Conservation (phyloP, 1,140 invertebrate genomes). For the Notospermus geniculatus region DNA sequence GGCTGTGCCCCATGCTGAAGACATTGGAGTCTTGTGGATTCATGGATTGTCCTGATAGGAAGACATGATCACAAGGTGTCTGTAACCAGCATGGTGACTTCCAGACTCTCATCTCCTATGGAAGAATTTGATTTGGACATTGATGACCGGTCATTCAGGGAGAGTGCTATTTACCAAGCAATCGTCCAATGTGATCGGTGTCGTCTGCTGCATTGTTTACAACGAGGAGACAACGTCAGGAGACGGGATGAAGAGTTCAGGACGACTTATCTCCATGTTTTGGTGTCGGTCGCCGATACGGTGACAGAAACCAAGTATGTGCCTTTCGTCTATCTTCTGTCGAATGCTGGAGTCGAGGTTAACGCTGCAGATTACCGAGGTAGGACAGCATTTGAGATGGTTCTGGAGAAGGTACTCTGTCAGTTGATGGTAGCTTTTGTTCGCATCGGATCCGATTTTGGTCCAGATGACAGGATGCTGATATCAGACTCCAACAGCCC, state of each 20-base stretch:
- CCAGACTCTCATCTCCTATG: too few relatives aligned
- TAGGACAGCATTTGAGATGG: slow-evolving; percentile 1
- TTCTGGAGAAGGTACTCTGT: background rate
- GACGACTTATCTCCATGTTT: slow-evolving; percentile 5
- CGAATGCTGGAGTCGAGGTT: slow-evolving; percentile 5
- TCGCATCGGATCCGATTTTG: background rate
- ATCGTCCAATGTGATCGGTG: background rate
- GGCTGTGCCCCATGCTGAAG: too few relatives aligned
- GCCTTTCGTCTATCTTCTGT: background rate
- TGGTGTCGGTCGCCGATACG: background rate
- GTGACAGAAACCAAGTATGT: background rate
- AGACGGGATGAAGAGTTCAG: slow-evolving; percentile 6
- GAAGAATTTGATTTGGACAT: slow-evolving; percentile 9
- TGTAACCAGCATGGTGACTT: too few relatives aligned
- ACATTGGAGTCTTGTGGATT: too few relatives aligned
- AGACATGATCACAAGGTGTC: too few relatives aligned
- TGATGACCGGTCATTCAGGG: background rate
- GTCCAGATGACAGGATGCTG: background rate
- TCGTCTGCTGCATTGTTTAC: background rate
- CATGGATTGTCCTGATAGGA: too few relatives aligned
- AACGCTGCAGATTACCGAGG: slow-evolving; percentile 5
- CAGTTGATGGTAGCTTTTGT: background rate
- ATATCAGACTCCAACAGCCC: background rate
- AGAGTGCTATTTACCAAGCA: slow-evolving; percentile 1
- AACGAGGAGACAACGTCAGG: background rate